These are phyloP conservation scores for Oceanodroma leucorhoa DNA, from an alignment of 2,797 vertebrate species.

Conservation along the genomic window DNA sequence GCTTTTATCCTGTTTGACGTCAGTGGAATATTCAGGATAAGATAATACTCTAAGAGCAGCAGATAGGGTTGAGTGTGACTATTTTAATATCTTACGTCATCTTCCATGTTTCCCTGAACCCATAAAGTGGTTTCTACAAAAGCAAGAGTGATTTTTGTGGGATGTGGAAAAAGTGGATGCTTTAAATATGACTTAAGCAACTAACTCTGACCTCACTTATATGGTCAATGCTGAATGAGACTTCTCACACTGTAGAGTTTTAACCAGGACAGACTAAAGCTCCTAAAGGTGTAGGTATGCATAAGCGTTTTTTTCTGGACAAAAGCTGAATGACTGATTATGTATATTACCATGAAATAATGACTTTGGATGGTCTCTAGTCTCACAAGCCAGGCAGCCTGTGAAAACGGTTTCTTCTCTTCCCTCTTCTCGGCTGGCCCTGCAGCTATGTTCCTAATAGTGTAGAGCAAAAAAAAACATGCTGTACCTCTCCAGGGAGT, in stretches of 20 bases:
- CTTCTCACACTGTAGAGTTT: neutral
- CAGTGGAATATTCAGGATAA: neutral
- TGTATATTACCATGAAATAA: neutral
- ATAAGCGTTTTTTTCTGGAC: neutral
- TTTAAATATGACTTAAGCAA: neutral
- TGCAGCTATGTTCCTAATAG: neutral
- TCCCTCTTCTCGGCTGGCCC: neutral
- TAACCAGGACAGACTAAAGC: neutral
- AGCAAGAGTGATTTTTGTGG: neutral
- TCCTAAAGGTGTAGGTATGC: neutral
- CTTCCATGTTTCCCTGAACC: neutral
- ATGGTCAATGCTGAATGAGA: neutral
- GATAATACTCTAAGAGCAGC: neutral
- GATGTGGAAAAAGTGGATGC: neutral
- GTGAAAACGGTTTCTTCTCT: neutral
- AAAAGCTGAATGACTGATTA: neutral
- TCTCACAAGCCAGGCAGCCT: neutral
- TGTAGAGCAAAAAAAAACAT: neutral
- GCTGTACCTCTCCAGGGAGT: neutral
- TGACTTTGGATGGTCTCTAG: neutral
- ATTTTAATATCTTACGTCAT: neutral
- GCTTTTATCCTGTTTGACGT: constrained; percentile 11
- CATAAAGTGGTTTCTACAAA: neutral
- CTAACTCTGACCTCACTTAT: neutral
- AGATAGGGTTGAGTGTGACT: neutral